Percentiles rank a stretch among this genome's conserved stretches.
These are phyloP conservation scores for Anolis apletophallus DNA, from an alignment of 2,797 vertebrate genomes.

Conservation along the genomic window DNA sequence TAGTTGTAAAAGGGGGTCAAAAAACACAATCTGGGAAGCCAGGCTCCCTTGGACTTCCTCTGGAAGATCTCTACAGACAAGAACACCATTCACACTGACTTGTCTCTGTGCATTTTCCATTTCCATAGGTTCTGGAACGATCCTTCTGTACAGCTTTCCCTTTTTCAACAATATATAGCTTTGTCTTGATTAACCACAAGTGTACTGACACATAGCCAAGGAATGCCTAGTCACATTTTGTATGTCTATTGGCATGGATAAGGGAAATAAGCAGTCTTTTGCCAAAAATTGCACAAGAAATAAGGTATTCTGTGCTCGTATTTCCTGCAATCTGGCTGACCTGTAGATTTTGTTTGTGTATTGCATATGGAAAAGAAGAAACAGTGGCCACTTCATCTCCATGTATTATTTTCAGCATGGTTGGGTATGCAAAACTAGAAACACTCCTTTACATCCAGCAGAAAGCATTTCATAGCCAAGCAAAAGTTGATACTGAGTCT, in stretches of 20 bases:
- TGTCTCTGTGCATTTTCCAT: neutral
- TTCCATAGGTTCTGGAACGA: constrained; percentile 27
- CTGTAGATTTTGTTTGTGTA: constrained; percentile 28
- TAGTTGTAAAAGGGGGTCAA: neutral
- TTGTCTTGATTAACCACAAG: neutral
- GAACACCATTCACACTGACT: neutral
- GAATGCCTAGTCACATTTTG: constrained; percentile 31
- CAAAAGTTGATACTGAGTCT: constrained; percentile 12
- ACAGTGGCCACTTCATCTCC: neutral
- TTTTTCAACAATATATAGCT: constrained; percentile 30
- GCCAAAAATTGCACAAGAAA: constrained; percentile 30
- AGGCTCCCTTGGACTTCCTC: constrained; percentile 25
- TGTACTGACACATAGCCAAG: neutral
- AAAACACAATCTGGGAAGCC: neutral
- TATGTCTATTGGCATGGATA: constrained; percentile 23
- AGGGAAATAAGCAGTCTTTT: neutral
- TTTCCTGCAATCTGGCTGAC: fast-evolving
- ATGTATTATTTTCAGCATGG: neutral
- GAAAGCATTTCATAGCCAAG: neutral
- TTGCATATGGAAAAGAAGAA: neutral
- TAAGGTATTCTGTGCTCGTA: constrained; percentile 8
- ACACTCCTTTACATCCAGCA: neutral
- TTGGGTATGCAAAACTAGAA: neutral
- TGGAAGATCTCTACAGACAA: neutral
- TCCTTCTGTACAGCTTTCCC: neutral